A percentile compares a stretch with the other conserved stretches of the same genome.
phyloP scores from a whole-genome alignment of 2,888 invertebrate genomes.

The Cosmorhoe ocellata region DNA sequence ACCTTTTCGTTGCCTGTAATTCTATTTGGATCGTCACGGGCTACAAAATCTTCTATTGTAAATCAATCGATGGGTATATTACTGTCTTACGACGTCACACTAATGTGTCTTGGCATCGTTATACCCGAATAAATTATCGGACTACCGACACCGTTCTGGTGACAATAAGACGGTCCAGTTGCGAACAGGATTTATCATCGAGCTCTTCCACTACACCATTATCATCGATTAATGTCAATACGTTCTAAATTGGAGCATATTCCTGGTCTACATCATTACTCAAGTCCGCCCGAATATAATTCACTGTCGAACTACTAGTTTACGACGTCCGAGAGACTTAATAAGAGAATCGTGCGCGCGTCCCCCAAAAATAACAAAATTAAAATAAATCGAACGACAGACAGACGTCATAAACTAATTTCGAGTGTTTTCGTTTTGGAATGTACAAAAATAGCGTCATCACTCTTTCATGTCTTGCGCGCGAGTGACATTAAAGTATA shows the following conservation, averaged over 20 bases:
- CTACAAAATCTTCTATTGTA: constrained; percentile 36
- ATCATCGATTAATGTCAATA: constrained; percentile 66
- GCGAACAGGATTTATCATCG: constrained; percentile 43
- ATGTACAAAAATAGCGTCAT: constrained; percentile 77
- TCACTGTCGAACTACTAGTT: constrained; percentile 70
- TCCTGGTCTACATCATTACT: constrained; percentile 57
- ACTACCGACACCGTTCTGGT: constrained; percentile 36
- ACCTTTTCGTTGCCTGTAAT: constrained; percentile 27
- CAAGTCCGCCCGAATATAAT: constrained; percentile 67
- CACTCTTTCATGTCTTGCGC: constrained; percentile 78
- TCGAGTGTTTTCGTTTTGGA: constrained; percentile 81
- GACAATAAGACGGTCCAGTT: constrained; percentile 43
- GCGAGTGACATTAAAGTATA: constrained; percentile 77
- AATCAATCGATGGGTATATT: constrained; percentile 44
- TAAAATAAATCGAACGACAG: constrained; percentile 82
- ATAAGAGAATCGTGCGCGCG: constrained; percentile 64
- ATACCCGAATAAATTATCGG: constrained; percentile 42
- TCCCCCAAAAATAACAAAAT: constrained; percentile 79
- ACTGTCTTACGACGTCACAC: constrained; percentile 37
- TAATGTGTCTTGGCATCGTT: constrained; percentile 46
- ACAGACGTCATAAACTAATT: constrained; percentile 82
- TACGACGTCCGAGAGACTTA: constrained; percentile 65
- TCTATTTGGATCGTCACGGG: constrained; percentile 33
- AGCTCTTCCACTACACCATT: constrained; percentile 39
- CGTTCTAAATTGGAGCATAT: constrained; percentile 51